These are phyloP conservation scores for Nicator chloris DNA, from an alignment of 2,113 vertebrate genomes.

Conservation along the genomic window DNA sequence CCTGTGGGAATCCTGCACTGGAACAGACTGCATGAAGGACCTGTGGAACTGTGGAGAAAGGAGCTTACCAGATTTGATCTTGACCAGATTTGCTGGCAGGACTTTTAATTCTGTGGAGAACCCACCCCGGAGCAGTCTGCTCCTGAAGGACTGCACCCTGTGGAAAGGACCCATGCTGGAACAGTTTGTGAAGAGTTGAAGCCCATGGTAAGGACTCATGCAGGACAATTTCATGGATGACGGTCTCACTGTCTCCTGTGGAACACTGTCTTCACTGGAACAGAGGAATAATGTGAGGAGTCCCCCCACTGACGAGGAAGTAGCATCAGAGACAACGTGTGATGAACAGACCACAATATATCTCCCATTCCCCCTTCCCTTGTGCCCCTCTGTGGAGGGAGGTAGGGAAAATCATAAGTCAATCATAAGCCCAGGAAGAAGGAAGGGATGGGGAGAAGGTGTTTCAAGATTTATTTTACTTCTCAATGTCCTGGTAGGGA, in stretches of 20 bases:
- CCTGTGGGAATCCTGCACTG: background rate
- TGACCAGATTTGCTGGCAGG: background rate
- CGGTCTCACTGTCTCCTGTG: too few relatives aligned
- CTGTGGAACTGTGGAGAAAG: background rate
- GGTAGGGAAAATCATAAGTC: background rate
- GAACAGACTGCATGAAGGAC: background rate
- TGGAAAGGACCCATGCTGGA: background rate
- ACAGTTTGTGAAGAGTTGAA: background rate
- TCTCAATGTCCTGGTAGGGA: background rate
- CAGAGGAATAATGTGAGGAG: background rate
- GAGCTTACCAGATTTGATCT: background rate
- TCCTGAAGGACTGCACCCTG: too few relatives aligned
- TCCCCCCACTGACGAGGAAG: background rate
- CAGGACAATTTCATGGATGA: background rate
- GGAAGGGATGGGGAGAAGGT: background rate
- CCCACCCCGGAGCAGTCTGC: background rate
- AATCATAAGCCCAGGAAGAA: background rate
- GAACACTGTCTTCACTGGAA: background rate
- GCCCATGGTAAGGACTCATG: background rate
- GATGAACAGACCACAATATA: background rate
- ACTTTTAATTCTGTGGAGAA: background rate
- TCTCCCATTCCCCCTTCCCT: background rate
- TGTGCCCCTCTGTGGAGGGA: background rate
- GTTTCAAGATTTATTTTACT: background rate
- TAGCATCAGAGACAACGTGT: background rate